Evolutionary conservation across 2,888 invertebrate genomes (phyloP).

Genomic region (Myopa testacea): DNA sequence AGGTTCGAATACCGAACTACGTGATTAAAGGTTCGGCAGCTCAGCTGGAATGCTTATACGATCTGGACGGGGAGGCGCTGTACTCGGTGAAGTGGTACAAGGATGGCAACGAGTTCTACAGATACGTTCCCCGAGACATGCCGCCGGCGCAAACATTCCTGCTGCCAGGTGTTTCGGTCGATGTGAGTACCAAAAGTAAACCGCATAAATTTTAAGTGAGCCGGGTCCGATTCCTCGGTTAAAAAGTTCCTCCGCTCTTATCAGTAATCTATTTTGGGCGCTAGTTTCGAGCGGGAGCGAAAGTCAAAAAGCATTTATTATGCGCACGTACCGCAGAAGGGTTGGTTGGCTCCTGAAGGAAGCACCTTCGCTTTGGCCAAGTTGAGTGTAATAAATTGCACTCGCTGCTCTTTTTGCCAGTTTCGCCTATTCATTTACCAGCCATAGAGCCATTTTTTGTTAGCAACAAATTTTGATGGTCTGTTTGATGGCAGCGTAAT

Average conservation of each 20-base stretch:
- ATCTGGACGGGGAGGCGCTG: constrained; percentile 83
- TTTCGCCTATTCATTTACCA: constrained; percentile 20
- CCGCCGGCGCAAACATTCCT: constrained; percentile 84
- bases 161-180: constrained; percentile 84
- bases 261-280: constrained; percentile 35
- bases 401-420: constrained; percentile 24
- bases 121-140: constrained; percentile 84
- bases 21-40: constrained; percentile 83
- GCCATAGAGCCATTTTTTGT: constrained; percentile 9
- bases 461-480: constrained; percentile 24
- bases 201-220: background rate
- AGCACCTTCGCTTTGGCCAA: background rate
- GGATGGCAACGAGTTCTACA: constrained; percentile 89
- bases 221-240: background rate
- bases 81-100: constrained; percentile 95
- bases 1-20: constrained; percentile 84
- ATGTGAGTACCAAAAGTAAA: constrained; percentile 74
- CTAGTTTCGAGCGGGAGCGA: constrained; percentile 23
- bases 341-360: background rate
- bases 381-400: constrained; percentile 45
- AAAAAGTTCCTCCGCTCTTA: background rate
- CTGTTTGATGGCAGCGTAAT: constrained; percentile 7
- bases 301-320: constrained; percentile 34
- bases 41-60: constrained; percentile 83
- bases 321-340: background rate